Evolutionary conservation across 2,113 vertebrate genomes (phyloP).

Genomic region (Pandion haliaetus): DNA sequence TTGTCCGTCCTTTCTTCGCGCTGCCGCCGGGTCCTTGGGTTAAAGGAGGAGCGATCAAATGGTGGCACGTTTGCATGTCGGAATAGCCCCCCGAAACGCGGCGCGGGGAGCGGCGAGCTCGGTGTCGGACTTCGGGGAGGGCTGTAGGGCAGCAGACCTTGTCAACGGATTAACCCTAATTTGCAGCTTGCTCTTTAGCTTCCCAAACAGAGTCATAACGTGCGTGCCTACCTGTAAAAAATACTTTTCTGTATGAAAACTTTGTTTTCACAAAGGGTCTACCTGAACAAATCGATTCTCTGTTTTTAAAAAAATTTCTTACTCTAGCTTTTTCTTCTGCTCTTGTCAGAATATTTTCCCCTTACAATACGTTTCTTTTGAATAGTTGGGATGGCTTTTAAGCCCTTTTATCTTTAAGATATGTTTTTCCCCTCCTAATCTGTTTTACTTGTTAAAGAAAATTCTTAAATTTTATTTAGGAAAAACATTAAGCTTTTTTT

Average conservation of each 20-base stretch:
- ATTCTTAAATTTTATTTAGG: background rate
- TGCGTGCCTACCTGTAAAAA: background rate
- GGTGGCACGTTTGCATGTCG: background rate
- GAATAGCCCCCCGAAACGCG: background rate
- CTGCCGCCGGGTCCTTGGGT: background rate
- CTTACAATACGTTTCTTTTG: background rate
- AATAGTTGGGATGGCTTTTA: background rate
- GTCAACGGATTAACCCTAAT: background rate
- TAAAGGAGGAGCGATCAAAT: background rate
- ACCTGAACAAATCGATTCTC: background rate
- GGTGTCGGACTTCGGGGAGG: background rate
- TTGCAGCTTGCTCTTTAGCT: background rate
- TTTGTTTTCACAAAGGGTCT: background rate
- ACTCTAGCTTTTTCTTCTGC: background rate
- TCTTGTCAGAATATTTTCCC: background rate
- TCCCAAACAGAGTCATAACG: background rate
- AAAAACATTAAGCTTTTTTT: background rate
- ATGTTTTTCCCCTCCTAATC: background rate
- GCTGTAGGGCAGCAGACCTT: background rate
- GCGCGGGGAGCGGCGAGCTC: background rate
- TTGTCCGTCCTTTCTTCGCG: background rate
- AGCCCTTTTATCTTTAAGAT: background rate
- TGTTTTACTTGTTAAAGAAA: slow-evolving; percentile 4
- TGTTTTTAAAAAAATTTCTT: background rate
- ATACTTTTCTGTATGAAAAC: background rate